phyloP scores from a whole-genome alignment of 2,113 vertebrate genomes.

The Stictonetta naevosa region DNA sequence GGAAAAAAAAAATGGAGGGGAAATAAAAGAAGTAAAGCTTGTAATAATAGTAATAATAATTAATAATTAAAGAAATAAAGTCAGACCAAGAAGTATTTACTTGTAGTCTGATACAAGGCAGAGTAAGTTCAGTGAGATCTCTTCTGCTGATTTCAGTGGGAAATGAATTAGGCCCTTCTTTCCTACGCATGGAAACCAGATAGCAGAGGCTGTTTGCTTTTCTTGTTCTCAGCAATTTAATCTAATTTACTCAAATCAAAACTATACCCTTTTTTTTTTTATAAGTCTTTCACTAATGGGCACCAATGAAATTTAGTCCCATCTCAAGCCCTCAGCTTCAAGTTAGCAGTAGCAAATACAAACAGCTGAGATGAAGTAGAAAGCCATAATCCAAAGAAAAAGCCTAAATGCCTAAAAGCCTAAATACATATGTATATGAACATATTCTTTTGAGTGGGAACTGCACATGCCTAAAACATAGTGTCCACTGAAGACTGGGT shows the following conservation, averaged over 20 bases:
- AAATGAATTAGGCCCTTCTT: conserved; percentile 18
- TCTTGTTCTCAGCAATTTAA: conserved; percentile 10
- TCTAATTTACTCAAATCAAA: conserved; percentile 30
- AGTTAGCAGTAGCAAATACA: background rate
- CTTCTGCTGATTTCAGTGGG: background rate
- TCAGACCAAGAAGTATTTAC: background rate
- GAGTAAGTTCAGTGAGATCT: background rate
- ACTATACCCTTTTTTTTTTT: background rate
- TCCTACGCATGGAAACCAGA: conserved; percentile 1
- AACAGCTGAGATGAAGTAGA: background rate
- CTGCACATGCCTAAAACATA: background rate
- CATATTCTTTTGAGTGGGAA: background rate
- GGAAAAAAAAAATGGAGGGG: background rate
- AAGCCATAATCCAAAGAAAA: conserved; percentile 1
- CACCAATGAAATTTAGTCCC: background rate
- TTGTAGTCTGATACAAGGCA: background rate
- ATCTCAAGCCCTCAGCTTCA: background rate
- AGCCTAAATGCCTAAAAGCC: background rate
- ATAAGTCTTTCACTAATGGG: background rate
- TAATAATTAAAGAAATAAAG: background rate
- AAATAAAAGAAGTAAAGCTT: background rate
- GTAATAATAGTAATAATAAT: background rate
- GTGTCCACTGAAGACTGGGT: background rate
- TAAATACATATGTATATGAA: background rate
- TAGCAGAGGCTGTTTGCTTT: background rate